A percentile compares a stretch with the other conserved stretches of the same genome.
Evolutionary conservation across 2,888 invertebrate species (phyloP).

Genomic region (Drosophila hamatofila): DNA sequence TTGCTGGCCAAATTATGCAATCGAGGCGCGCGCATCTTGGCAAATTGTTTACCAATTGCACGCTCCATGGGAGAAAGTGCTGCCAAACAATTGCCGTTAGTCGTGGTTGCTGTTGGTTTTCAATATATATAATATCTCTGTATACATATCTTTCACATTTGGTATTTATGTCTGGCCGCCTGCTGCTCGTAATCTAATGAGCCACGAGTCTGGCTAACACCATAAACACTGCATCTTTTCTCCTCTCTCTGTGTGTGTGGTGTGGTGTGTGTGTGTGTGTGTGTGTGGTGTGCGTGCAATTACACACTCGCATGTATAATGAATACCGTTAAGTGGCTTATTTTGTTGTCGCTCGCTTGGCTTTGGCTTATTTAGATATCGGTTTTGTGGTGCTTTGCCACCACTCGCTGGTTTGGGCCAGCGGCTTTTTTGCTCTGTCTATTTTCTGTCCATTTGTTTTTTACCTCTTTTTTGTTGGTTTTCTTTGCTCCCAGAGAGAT

Average conservation of each 20-base stretch:
- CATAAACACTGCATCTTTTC: slow-evolving; percentile 43
- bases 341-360: slow-evolving; percentile 63
- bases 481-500: slow-evolving; percentile 28
- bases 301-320: slow-evolving; percentile 59
- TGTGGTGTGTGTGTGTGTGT: slow-evolving; percentile 23
- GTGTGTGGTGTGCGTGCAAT: slow-evolving; percentile 57
- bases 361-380: slow-evolving; percentile 55
- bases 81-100: slow-evolving; percentile 54
- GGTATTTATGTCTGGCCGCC: slow-evolving; percentile 49
- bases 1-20: slow-evolving; percentile 49
- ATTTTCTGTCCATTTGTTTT: slow-evolving; percentile 13
- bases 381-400: slow-evolving; percentile 21
- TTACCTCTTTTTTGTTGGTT: slow-evolving; percentile 2
- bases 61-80: slow-evolving; percentile 69
- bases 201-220: slow-evolving; percentile 41
- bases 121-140: slow-evolving; percentile 38
- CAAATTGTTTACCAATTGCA: slow-evolving; percentile 68
- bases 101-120: slow-evolving; percentile 26
- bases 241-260: neutral
- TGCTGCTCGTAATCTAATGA: slow-evolving; percentile 71
- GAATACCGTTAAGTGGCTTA: slow-evolving; percentile 77
- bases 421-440: slow-evolving; percentile 14
- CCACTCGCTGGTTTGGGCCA: slow-evolving; percentile 23
- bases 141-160: slow-evolving; percentile 66
- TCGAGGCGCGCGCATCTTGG: slow-evolving; percentile 51